These are phyloP conservation scores for Aphelinus atriplicis DNA, from an alignment of 1,140 invertebrate genomes.

Conservation along the genomic window DNA sequence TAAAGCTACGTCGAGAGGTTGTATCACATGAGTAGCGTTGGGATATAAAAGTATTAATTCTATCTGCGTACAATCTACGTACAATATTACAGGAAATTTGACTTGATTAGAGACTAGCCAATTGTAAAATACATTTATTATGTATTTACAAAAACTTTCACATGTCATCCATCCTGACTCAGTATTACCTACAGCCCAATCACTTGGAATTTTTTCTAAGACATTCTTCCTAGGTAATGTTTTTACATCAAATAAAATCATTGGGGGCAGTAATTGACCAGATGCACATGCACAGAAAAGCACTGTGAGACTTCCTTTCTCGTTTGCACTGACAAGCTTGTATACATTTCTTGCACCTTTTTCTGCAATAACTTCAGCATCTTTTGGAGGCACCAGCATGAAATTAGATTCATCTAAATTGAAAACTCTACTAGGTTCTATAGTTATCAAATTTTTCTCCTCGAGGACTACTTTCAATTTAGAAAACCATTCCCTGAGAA, in stretches of 20 bases:
- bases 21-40: slow-evolving; percentile 53
- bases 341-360: slow-evolving; percentile 30
- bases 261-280: slow-evolving; percentile 47
- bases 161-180: slow-evolving; percentile 61
- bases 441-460: slow-evolving; percentile 41
- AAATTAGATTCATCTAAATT: slow-evolving; percentile 56
- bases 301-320: slow-evolving; percentile 46
- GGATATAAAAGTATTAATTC: slow-evolving; percentile 52
- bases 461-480: slow-evolving; percentile 40
- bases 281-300: slow-evolving; percentile 23
- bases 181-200: slow-evolving; percentile 52
- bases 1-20: slow-evolving; percentile 53
- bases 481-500: slow-evolving; percentile 46
- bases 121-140: slow-evolving; percentile 47
- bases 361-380: slow-evolving; percentile 20
- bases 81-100: slow-evolving; percentile 50
- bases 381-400: slow-evolving; percentile 49
- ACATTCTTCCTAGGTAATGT: slow-evolving; percentile 42
- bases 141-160: slow-evolving; percentile 59
- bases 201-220: slow-evolving; percentile 39
- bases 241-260: slow-evolving; percentile 48
- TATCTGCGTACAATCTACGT: slow-evolving; percentile 52
- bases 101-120: slow-evolving; percentile 47
- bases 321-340: slow-evolving; percentile 35
- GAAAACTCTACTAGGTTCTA: slow-evolving; percentile 48